These are phyloP conservation scores for Pseudomugil gertrudae DNA, from an alignment of 2,797 vertebrate species.

Conservation along the genomic window DNA sequence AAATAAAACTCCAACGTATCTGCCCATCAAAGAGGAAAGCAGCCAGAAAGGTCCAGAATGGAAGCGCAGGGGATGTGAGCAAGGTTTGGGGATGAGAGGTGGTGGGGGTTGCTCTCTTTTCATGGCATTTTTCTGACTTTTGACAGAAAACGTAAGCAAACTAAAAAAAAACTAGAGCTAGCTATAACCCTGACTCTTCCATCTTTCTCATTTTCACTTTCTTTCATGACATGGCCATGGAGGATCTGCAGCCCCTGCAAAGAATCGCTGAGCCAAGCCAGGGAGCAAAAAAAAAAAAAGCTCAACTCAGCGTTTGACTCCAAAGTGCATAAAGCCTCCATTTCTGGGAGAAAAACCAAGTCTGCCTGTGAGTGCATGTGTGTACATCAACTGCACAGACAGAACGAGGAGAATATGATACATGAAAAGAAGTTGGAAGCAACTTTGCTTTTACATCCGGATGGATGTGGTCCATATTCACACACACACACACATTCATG, in stretches of 20 bases:
- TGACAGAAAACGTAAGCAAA: constrained; percentile 43
- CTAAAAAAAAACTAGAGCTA: constrained; percentile 44
- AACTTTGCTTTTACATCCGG: constrained; percentile 24
- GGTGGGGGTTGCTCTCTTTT: constrained; percentile 21
- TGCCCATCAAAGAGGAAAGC: constrained; percentile 64
- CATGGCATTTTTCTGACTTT: constrained; percentile 28
- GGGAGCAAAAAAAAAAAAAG: constrained; percentile 45
- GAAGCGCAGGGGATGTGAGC: constrained; percentile 54
- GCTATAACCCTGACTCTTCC: constrained; percentile 55
- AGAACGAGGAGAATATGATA: constrained; percentile 21
- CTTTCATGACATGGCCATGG: constrained; percentile 56
- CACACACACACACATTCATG: constrained; percentile 16
- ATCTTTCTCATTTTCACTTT: constrained; percentile 37
- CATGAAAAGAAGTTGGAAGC: constrained; percentile 14
- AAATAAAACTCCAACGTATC: constrained; percentile 42
- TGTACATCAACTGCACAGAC: constrained; percentile 29
- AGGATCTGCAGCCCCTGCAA: constrained; percentile 59
- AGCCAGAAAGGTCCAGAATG: constrained; percentile 60
- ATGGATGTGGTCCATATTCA: constrained; percentile 9
- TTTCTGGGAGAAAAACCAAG: constrained; percentile 66
- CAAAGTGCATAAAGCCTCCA: constrained; percentile 62
- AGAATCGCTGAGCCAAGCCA: constrained; percentile 43
- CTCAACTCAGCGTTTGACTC: constrained; percentile 38
- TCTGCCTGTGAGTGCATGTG: constrained; percentile 45
- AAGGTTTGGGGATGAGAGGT: not conserved